phyloP scores from a whole-genome alignment of 2,888 invertebrate genomes.

The Dynastes tityus region DNA sequence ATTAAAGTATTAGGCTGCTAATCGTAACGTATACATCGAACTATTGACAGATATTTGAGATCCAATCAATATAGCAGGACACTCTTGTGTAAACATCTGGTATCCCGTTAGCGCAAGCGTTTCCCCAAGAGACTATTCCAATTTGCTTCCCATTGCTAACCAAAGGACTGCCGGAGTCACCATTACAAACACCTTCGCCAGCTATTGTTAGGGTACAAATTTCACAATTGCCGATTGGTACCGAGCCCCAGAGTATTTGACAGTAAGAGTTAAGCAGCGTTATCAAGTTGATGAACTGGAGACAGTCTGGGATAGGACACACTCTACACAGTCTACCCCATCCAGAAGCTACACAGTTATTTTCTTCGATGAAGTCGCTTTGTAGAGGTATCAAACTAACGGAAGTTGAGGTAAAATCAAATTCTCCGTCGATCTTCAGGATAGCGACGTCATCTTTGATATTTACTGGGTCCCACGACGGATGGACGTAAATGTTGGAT shows the following conservation, averaged over 20 bases:
- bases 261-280: not conserved
- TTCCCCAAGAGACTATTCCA: slow-evolving; percentile 73
- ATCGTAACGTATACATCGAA: no score
- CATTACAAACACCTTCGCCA: slow-evolving; percentile 75
- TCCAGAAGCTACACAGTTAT: slow-evolving; percentile 9
- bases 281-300: slow-evolving; percentile 29
- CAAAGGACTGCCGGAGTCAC: slow-evolving; percentile 73
- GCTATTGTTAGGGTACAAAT: slow-evolving; percentile 64
- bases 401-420: not conserved
- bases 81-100: slow-evolving; percentile 73
- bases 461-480: not conserved
- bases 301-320: slow-evolving; percentile 5
- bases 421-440: slow-evolving; percentile 4
- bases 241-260: slow-evolving; percentile 4
- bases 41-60: not conserved
- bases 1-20: no score
- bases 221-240: slow-evolving; percentile 1
- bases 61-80: slow-evolving; percentile 53
- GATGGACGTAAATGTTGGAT: not conserved
- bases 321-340: slow-evolving; percentile 6
- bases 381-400: not conserved
- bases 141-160: slow-evolving; percentile 65
- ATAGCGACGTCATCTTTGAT: slow-evolving; percentile 26
- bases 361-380: not conserved
- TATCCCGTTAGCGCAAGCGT: slow-evolving; percentile 71